Conservation (phyloP, 2,113 vertebrate genomes). For the Sarotherodon lohbergeri region DNA sequence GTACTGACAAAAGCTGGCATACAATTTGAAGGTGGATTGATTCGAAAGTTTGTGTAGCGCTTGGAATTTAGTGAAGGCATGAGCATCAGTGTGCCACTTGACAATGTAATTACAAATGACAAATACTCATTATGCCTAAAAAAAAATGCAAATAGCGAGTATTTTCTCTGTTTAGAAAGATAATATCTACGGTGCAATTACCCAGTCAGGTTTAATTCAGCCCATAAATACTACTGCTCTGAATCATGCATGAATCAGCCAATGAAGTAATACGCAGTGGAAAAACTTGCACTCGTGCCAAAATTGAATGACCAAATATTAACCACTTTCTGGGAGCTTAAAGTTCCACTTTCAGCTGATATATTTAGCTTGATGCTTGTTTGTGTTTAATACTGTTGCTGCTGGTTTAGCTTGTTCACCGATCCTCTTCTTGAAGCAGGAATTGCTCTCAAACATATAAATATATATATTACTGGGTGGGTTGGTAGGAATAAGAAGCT, state of each 20-base stretch:
- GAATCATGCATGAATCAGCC: slow-evolving; percentile 39
- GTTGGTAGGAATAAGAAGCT: slow-evolving; percentile 38
- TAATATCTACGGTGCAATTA: slow-evolving; percentile 30
- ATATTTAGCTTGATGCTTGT: background rate
- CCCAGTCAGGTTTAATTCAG: slow-evolving; percentile 10
- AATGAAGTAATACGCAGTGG: background rate
- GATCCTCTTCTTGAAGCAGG: background rate
- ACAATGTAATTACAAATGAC: slow-evolving; percentile 54
- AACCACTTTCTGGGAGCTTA: background rate
- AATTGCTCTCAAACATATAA: background rate
- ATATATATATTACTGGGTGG: background rate
- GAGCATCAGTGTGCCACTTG: slow-evolving; percentile 30
- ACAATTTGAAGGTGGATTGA: slow-evolving; percentile 38
- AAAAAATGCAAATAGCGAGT: background rate
- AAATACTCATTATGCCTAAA: slow-evolving; percentile 42
- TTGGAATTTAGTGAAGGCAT: slow-evolving; percentile 13
- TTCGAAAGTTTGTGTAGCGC: slow-evolving; percentile 26
- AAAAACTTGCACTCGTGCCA: background rate
- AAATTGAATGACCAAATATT: background rate
- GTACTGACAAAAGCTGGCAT: slow-evolving; percentile 44
- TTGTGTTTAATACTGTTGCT: background rate
- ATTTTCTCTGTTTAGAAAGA: slow-evolving; percentile 32
- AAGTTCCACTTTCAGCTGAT: background rate
- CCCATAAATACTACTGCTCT: slow-evolving; percentile 8
- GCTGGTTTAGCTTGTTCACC: background rate